phyloP scores from a whole-genome alignment of 2,113 vertebrate genomes.

The Cavia aperea region DNA sequence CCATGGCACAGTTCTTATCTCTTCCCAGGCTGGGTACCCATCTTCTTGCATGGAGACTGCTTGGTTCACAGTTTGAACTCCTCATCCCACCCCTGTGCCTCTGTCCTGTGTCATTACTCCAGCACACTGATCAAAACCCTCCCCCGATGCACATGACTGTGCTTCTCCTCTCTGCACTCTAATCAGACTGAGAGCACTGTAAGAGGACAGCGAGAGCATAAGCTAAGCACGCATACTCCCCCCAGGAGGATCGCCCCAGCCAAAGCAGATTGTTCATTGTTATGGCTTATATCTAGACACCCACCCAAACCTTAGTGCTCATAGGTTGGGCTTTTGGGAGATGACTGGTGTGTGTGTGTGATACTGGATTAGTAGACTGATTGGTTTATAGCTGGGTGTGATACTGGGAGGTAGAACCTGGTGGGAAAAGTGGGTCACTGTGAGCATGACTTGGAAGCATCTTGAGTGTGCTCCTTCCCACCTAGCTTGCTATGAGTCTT shows the following conservation, averaged over 20 bases:
- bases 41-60: neutral
- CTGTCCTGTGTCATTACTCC: neutral
- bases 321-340: neutral
- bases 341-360: neutral
- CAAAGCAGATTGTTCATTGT: neutral
- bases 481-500: neutral
- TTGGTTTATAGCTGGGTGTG: neutral
- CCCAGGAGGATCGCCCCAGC: neutral
- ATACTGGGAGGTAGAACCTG: neutral
- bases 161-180: neutral
- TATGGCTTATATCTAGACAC: neutral
- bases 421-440: neutral
- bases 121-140: neutral
- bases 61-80: neutral
- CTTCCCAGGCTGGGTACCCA: neutral
- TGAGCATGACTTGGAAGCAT: neutral
- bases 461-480: neutral
- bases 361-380: neutral
- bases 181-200: neutral
- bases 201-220: neutral
- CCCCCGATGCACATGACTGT: neutral
- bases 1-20: rapidly evolving
- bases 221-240: neutral
- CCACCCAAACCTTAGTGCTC: neutral
- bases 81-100: neutral